Evolutionary conservation across 2,888 invertebrate genomes (phyloP).

Genomic region (Drosophila yooni): DNA sequence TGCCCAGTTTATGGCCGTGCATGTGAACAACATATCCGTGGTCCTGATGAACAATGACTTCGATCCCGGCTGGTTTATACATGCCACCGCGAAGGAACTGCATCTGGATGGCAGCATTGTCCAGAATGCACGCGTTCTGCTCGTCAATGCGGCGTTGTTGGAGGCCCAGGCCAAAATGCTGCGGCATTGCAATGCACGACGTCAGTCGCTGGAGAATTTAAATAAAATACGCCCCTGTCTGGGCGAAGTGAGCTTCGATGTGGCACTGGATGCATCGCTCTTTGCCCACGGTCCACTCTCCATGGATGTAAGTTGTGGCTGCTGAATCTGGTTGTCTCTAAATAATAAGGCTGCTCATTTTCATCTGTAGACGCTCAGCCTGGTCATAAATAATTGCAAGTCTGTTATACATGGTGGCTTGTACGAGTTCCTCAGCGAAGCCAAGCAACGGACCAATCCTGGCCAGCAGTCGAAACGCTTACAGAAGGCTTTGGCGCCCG

Average conservation of each 20-base stretch:
- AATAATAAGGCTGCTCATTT: neutral
- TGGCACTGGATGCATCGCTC: slow-evolving; percentile 91
- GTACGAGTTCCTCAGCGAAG: slow-evolving; percentile 85
- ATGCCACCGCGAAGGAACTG: slow-evolving; percentile 89
- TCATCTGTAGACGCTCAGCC: slow-evolving; percentile 82
- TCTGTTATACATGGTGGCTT: slow-evolving; percentile 86
- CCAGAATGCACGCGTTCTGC: slow-evolving; percentile 88
- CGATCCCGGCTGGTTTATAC: slow-evolving; percentile 89
- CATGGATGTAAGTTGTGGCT: slow-evolving; percentile 88
- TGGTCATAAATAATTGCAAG: slow-evolving; percentile 85
- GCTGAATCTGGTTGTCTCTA: neutral
- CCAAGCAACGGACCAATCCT: slow-evolving; percentile 81
- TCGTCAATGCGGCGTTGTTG: slow-evolving; percentile 90
- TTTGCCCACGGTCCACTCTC: slow-evolving; percentile 94
- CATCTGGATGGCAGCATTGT: slow-evolving; percentile 89
- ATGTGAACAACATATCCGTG: slow-evolving; percentile 90
- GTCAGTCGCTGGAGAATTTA: slow-evolving; percentile 83
- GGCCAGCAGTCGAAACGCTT: slow-evolving; percentile 36
- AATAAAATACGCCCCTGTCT: slow-evolving; percentile 88
- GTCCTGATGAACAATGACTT: slow-evolving; percentile 87
- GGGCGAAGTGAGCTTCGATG: slow-evolving; percentile 90
- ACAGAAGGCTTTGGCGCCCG: slow-evolving; percentile 28
- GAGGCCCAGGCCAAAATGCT: slow-evolving; percentile 87
- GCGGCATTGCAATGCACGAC: slow-evolving; percentile 82
- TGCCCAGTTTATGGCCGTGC: slow-evolving; percentile 95